Base-by-base conservation (phyloP, 2,113 vertebrate species). In the Cardinalis cardinalis region DNA sequence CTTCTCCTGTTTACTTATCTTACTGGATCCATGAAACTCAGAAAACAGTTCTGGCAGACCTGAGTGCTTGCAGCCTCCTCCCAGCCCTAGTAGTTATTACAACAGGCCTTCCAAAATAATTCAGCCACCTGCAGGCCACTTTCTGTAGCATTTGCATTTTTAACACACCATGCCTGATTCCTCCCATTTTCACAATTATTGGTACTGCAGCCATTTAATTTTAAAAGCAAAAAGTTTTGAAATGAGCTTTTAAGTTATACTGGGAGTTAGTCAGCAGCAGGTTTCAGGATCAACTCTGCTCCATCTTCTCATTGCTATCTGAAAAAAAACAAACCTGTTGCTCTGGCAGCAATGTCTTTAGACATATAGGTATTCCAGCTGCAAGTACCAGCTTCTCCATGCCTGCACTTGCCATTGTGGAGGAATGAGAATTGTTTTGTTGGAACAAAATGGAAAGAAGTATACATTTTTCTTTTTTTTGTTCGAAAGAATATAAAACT, bases 381-480 rank as follows among this genome's bases (percentile, higher is more conserved):
- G 15, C 51, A 56, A 72, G 28, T 43, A 41, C 32, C 53, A 82
- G 25, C 38, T 92, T 61, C 76, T 90, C 26, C 28, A 25, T 6
- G 14, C 18, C 17, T 73, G 40, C 26, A 14, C 13, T 63, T 87
- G 20, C 23, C 28, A 43, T 18, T 55, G 18, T 43, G n/a, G 28
- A 23, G 0, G 3, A 86, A 29, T 34, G 40, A 66, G 46, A 84
- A 71, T 34, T 41, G 41, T 69, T 80, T 58, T 59, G 24, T 28
- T 91, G 53, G 23, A 87, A 64, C 0, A 4, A 15, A 84, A 60
- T n/a, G 15, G 38, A 75, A 85, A 69, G 19, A 56, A 82, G 36
- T 9, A 51, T 0, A n/a, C 3, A 0, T 11, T 72, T 32, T 36
- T 59, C 8, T 32, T 28, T 32, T 38, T 36, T 24, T 18, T 0